Base-by-base conservation (phyloP, 1,140 invertebrate species). In the Drosophila elegans region DNA sequence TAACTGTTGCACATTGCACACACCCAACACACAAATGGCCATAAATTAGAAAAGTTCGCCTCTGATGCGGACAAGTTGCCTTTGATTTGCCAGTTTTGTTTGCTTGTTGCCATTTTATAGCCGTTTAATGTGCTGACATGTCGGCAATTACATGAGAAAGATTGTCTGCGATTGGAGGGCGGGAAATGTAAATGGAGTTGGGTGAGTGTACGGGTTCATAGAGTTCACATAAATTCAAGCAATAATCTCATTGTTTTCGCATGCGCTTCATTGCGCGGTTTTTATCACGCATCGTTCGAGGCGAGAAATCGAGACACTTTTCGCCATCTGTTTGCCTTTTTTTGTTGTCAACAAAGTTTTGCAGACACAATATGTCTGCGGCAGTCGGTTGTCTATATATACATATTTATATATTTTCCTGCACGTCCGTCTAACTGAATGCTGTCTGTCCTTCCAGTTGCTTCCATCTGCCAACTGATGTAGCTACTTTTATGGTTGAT, bases 401-500 rank as follows among this genome's bases (percentile, higher is more conserved):
- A 36, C 62, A 42, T 54, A 21, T 61, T 21, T 67, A 34, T 53
- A 41, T 46, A 16, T 53, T 45, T 29, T n/a, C n/a, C 46, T 29
- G 46, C 29, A 12, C 25, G 21, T 48, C 25, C 46, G 16, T 59
- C 44, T 48, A 39, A 61, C 76, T 61, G 44, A 59, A 32, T 29
- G 10, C 45, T 63, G 39, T 52, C 49, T 25, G 56, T 62, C 56
- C 61, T 57, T 42, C 49, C 44, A 36, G 57, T 56, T 66, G 79
- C 79, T 79, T 73, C 72, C 83, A 88, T 86, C 84, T 86, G 84
- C 72, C 84, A 89, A 72, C 84, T 80, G 84, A 88, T 88, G 84
- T 89, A 84, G 84, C 84, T 89, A 88, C 84, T 88, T 89, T 88
- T 88, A 88, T 88, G 77, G 79, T 83, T 88, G 83, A 88, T 88